Base-by-base conservation (phyloP, 1,140 invertebrate species). In the Pinna nobilis region DNA sequence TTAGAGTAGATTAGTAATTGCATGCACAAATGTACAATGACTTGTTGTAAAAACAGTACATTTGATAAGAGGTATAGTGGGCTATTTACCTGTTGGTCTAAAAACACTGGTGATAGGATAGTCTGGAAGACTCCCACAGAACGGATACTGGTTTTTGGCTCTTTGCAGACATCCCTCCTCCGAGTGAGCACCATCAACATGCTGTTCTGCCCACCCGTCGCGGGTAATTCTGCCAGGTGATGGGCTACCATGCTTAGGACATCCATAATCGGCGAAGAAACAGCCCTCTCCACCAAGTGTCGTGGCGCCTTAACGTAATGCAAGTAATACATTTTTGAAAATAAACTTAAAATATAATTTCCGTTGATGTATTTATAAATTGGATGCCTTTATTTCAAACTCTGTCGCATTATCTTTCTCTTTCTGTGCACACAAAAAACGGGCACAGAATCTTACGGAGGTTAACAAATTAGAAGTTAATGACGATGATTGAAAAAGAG, bases 221-320 rank as follows among this genome's bases (percentile, higher is more conserved):
- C 66, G 49, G 13, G 44, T 25, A 32, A 66, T 41, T 7, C 30
- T 37, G 15, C 66, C 65, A 2, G 13, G n/a, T 11, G 55, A 32
- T 32, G 53, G 53, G 7, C 23, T 9, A 11, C 18, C 44, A 11
- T 76, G 41, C 25, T 67, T 70, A 9, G 70, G 70, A 44, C 79
- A 81, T 37, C 79, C 79, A 67, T 74, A 78, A 3, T 71, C 49
- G 0, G 76, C 79, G 35, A 74, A 74, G 51, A 47, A 81, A 39
- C 79, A 81, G 2, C 77, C 76, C 15, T 67, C 55, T 30, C 79
- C 79, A 13, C 73, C 79, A 1, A 81, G 25, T n/a, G 79, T 81
- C 74, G 74, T 76, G 37, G 79, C 79, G 11, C 79, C 79, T 81
- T 39, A 1, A 9, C n/a, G n/a, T n/a, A n/a, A n/a, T n/a, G n/a